These are phyloP conservation scores for Gymnothorax javanicus DNA, from an alignment of 2,797 vertebrate genomes.

Conservation along the genomic window DNA sequence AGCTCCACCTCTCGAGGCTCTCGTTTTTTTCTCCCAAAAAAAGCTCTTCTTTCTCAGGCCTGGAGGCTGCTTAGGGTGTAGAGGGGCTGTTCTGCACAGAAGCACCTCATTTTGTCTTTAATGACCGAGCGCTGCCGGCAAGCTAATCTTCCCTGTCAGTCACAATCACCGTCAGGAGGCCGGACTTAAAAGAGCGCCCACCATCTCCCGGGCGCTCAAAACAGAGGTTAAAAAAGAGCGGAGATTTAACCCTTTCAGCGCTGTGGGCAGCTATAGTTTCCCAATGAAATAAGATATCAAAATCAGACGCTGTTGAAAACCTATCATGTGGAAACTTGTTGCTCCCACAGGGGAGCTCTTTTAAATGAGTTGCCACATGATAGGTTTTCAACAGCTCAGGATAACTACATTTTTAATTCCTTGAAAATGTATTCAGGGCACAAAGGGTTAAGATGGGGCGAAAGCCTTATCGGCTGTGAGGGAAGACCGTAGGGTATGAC, in stretches of 20 bases:
- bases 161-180: background rate
- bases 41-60: background rate
- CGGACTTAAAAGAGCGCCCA: background rate
- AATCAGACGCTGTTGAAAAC: too few relatives aligned
- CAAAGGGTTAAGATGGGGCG: background rate
- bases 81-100: background rate
- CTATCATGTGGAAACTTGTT: too few relatives aligned
- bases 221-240: background rate
- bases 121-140: background rate
- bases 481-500: background rate
- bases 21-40: background rate
- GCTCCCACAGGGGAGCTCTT: too few relatives aligned
- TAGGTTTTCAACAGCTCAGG: too few relatives aligned
- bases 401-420: too few relatives aligned
- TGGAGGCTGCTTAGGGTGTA: background rate
- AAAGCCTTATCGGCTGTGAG: constrained; percentile 2
- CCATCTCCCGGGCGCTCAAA: background rate
- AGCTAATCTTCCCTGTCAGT: constrained; percentile 6
- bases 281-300: too few relatives aligned
- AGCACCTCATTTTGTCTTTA: constrained; percentile 13
- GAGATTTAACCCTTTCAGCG: too few relatives aligned
- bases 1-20: background rate
- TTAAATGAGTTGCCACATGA: too few relatives aligned
- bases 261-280: too few relatives aligned
- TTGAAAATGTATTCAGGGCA: too few relatives aligned